These are phyloP conservation scores for Drosophila anomalata DNA, from an alignment of 2,888 invertebrate species.

Conservation along the genomic window DNA sequence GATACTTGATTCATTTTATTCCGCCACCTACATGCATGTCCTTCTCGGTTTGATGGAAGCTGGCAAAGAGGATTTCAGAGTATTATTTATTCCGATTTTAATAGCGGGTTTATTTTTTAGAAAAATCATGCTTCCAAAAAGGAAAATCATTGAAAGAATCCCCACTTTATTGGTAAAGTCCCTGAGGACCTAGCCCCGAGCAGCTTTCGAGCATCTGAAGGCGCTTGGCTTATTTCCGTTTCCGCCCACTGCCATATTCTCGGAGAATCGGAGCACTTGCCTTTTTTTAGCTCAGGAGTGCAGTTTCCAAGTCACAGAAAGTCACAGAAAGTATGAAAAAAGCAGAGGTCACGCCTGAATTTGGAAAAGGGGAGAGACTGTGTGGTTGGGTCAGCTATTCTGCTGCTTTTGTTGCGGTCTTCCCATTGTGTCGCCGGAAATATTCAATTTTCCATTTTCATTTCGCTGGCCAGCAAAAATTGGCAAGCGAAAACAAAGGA, in stretches of 20 bases:
- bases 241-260: conserved; percentile 65
- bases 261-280: conserved; percentile 10
- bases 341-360: conserved; percentile 8
- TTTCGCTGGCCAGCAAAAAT: conserved; percentile 69
- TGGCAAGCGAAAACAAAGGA: conserved; percentile 72
- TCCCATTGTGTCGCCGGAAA: conserved; percentile 77
- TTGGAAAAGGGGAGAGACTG: conserved; percentile 1
- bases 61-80: not conserved
- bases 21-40: conserved; percentile 1
- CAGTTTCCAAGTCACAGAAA: conserved; percentile 50
- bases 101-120: not conserved
- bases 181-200: conserved; percentile 7
- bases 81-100: not conserved
- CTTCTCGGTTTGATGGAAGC: not conserved
- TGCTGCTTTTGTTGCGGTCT: conserved; percentile 38
- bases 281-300: conserved; percentile 43
- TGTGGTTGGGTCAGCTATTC: conserved; percentile 38
- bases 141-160: not conserved
- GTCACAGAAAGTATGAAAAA: conserved; percentile 6
- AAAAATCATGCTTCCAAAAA: not conserved
- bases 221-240: conserved; percentile 75
- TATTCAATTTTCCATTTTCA: conserved; percentile 79
- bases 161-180: conserved; percentile 6
- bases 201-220: conserved; percentile 46
- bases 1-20: conserved; percentile 36